Conservation (phyloP, 2,113 vertebrate genomes). For the Opisthocomus hoazin region DNA sequence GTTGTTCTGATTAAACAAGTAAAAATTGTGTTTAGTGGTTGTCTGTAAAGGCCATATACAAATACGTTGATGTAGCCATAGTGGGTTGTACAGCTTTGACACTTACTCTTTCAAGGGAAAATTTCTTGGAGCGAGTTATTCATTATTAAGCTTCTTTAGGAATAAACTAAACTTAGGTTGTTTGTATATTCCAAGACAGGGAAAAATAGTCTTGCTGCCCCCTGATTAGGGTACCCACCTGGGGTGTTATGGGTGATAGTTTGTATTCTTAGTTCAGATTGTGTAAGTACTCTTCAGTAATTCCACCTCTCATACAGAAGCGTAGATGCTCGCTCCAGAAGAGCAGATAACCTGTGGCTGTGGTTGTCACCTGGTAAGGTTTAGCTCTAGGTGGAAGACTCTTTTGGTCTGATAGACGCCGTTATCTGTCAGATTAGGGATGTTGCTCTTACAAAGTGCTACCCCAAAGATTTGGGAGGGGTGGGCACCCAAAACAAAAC, state of each 20-base stretch:
- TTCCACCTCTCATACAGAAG: not conserved
- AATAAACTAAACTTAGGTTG: not conserved
- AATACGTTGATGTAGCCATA: not conserved
- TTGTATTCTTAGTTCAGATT: not conserved
- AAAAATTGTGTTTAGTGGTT: not conserved
- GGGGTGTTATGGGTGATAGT: not conserved
- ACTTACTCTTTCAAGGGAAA: not conserved
- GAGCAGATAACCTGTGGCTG: not conserved
- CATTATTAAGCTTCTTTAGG: not conserved
- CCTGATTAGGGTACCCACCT: not conserved
- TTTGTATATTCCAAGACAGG: not conserved
- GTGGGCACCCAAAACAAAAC: not conserved
- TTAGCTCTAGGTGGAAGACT: not conserved
- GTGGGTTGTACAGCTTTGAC: not conserved
- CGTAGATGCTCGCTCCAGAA: accelerated
- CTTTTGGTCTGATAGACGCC: not conserved
- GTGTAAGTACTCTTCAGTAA: not conserved
- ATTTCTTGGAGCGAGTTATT: not conserved
- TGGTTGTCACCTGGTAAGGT: not conserved
- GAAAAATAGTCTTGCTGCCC: not conserved
- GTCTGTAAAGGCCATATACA: not conserved
- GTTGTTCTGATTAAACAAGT: not conserved
- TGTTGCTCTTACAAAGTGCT: not conserved
- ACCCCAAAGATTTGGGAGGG: not conserved
- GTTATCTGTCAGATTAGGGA: not conserved